Evolutionary conservation across 2,888 invertebrate species (phyloP).

Genomic region (Cyaniris semiargus): DNA sequence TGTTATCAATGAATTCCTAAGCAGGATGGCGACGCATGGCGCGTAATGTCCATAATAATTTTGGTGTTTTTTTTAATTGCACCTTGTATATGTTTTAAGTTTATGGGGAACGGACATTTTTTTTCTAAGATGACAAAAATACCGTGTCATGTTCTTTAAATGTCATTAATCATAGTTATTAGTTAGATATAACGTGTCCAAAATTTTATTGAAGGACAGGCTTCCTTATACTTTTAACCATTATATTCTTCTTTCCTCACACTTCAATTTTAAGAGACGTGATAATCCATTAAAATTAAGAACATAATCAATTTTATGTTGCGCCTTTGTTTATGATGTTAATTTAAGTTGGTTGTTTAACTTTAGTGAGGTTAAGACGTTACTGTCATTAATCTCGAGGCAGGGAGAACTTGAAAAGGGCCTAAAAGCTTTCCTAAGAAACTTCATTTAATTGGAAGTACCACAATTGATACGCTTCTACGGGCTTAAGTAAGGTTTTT

Average conservation of each 20-base stretch:
- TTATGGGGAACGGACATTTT: too few species aligned
- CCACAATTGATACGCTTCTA: constrained; percentile 22
- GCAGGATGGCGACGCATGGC: too few species aligned
- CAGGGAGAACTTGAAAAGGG: constrained; percentile 50
- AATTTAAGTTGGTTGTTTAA: constrained; percentile 32
- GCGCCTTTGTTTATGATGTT: constrained; percentile 10
- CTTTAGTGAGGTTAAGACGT: constrained; percentile 44
- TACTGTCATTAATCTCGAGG: constrained; percentile 74
- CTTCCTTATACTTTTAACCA: not conserved
- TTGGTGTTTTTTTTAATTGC: too few species aligned
- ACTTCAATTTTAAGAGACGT: not conserved
- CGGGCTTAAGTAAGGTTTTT: not conserved
- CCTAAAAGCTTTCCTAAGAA: constrained; percentile 35
- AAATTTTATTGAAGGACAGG: too few species aligned
- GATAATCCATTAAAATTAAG: constrained; percentile 4
- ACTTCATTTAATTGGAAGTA: constrained; percentile 27
- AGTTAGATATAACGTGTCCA: too few species aligned
- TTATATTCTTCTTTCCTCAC: not conserved
- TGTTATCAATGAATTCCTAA: too few species aligned
- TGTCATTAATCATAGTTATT: too few species aligned
- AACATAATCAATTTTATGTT: constrained; percentile 11
- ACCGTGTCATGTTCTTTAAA: too few species aligned
- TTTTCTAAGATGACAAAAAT: too few species aligned
- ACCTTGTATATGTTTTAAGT: too few species aligned
- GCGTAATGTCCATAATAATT: too few species aligned